Conservation (phyloP, 2,888 invertebrate genomes). For the Agrotis clavis region DNA sequence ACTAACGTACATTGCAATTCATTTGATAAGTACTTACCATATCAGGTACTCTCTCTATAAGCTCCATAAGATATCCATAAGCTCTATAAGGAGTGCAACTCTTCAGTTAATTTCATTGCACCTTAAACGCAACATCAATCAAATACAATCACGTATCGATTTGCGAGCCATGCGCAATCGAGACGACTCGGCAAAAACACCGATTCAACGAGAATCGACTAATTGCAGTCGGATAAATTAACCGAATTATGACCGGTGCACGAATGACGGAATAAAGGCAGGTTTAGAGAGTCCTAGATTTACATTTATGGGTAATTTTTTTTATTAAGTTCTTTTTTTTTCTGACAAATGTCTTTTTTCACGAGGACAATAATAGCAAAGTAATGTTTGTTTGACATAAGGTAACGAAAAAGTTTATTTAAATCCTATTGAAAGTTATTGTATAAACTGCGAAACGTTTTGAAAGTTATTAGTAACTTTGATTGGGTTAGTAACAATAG, state of each 20-base stretch:
- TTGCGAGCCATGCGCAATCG: slow-evolving; percentile 69
- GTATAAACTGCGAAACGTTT: no score
- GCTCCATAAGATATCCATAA: background rate
- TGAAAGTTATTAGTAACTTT: no score
- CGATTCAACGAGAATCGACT: slow-evolving; percentile 67
- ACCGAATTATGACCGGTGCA: slow-evolving; percentile 72
- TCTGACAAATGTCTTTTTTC: background rate
- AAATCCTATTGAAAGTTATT: no score
- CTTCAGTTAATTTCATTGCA: slow-evolving; percentile 72
- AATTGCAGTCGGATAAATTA: slow-evolving; percentile 78
- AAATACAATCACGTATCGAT: slow-evolving; percentile 72
- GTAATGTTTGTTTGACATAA: no score
- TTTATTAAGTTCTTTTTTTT: background rate
- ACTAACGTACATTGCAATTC: no score
- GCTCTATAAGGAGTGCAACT: background rate
- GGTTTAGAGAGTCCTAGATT: slow-evolving; percentile 41
- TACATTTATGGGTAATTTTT: slow-evolving; percentile 8
- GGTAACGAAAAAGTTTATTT: no score
- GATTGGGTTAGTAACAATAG: no score
- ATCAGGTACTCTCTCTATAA: background rate
- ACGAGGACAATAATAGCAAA: no score
- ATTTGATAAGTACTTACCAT: no score
- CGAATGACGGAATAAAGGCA: slow-evolving; percentile 54
- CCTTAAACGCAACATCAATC: slow-evolving; percentile 69
- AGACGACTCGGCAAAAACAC: slow-evolving; percentile 70